Percentiles rank a stretch among this genome's conserved stretches.
Conservation (phyloP, 2,888 invertebrate genomes). For the Agrotis exclamationis region DNA sequence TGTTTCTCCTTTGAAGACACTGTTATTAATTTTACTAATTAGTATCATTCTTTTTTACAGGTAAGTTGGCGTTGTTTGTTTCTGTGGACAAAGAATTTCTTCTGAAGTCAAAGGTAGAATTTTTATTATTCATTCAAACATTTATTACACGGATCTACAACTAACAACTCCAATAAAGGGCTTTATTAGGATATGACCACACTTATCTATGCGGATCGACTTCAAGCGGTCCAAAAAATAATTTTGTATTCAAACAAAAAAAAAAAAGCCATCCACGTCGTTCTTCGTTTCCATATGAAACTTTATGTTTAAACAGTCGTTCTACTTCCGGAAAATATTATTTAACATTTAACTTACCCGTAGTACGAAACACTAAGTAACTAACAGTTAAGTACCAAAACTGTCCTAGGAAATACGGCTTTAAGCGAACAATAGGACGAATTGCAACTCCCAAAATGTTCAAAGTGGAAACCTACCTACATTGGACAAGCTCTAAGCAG, state of each 20-base stretch:
- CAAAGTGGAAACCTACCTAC: conserved; percentile 3
- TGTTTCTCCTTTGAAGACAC: conserved; percentile 9
- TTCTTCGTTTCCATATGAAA: too few species aligned
- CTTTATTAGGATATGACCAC: too few species aligned
- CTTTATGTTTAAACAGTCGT: too few species aligned
- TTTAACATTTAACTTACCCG: not conserved
- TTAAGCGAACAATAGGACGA: conserved; percentile 3
- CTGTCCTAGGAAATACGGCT: not conserved
- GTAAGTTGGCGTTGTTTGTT: conserved; percentile 25
- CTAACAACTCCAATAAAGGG: not conserved
- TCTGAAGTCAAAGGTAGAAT: not conserved
- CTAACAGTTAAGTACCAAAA: conserved; percentile 4
- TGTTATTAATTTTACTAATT: conserved; percentile 33
- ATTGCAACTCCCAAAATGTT: conserved; percentile 13
- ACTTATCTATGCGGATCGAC: too few species aligned
- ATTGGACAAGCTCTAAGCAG: conserved; percentile 4
- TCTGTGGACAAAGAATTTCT: not conserved
- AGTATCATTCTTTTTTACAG: conserved; percentile 48
- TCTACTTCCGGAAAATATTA: not conserved
- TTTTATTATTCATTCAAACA: not conserved
- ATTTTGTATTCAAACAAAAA: too few species aligned
- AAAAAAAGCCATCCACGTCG: too few species aligned
- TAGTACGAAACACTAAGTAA: not conserved
- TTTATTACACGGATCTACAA: not conserved
- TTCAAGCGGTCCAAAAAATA: too few species aligned